Conservation (phyloP, 2,888 invertebrate species). For the Melanargia galathea region DNA sequence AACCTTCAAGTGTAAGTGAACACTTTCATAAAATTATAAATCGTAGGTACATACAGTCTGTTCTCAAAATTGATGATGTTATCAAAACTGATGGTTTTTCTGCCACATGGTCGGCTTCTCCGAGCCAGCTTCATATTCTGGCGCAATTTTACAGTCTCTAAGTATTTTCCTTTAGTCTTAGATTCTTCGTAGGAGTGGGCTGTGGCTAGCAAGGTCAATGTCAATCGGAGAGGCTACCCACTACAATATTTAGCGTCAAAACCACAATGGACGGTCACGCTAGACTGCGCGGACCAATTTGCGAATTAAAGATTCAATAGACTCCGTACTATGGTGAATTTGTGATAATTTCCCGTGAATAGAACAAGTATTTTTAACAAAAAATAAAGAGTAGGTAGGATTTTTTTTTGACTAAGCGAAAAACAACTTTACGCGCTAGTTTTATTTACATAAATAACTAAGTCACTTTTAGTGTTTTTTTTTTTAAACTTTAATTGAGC, state of each 20-base stretch:
- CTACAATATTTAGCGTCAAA: slow-evolving; percentile 19
- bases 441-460: not conserved
- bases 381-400: not conserved
- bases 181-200: slow-evolving; percentile 19
- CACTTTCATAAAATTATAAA: no score
- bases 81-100: not conserved
- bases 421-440: no score
- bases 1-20: no score
- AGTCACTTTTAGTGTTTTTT: not conserved
- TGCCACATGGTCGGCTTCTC: not conserved
- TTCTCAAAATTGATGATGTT: not conserved
- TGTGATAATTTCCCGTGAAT: not conserved
- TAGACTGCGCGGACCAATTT: slow-evolving; percentile 27
- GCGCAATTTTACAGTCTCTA: not conserved
- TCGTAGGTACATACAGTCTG: not conserved
- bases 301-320: slow-evolving; percentile 26
- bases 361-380: not conserved
- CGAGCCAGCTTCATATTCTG: not conserved
- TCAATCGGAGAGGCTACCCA: slow-evolving; percentile 26
- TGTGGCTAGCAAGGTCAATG: slow-evolving; percentile 31
- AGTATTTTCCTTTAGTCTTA: not conserved
- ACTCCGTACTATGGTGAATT: slow-evolving; percentile 1
- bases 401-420: no score
- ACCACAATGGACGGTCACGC: slow-evolving; percentile 27
- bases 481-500: not conserved